Evolutionary conservation across 2,113 vertebrate species (phyloP), one percentile per base, ranked within the genome.

Genomic region (Copsychus sechellarum): DNA sequence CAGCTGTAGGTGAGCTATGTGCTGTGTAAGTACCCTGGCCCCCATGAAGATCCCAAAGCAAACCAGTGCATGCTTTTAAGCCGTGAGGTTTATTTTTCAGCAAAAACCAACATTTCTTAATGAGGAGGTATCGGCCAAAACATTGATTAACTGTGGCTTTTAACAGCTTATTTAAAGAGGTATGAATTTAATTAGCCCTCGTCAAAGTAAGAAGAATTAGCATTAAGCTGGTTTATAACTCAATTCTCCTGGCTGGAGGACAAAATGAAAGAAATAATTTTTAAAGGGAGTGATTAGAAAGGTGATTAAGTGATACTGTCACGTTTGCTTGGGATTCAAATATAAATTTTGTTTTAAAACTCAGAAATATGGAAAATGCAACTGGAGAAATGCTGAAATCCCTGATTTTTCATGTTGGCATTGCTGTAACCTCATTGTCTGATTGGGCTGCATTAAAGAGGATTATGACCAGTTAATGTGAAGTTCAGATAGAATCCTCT

Each of bases 181-280:
- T 67, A 97, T 86, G 82, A 94, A 86, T 92, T 96, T 90, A 81
- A 94, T 97, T 82, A 94, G 54, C 43, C 82, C 28, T 96, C 0
- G 11, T 92, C 90, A 96, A 90, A 97, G 47, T 88, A 87, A 93
- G 84, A 72, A 76, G 95, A 96, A 91, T 82, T 96, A 97, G 82
- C 12, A 10, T 86, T 93, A 96, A 96, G 83, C 79, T 91, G 64
- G 51, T 97, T 92, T 81, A 69, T 88, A 96, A 95, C 70, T 90
- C 62, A 67, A 2, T 95, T 95, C 87, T 95, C 71, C 79, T 94
- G 89, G 92, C 79, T 86, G 72, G 33, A 80, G 64, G 86, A 96
- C 85, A 83, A 92, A 94, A 81, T 56, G 42, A 66, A 83, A 89
- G n/a, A 53, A 83, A 58, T 65, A 0, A 23, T 66, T 92, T 95